Percentiles rank a stretch among this genome's conserved stretches.
These are phyloP conservation scores for Microdon myrmicae DNA, from an alignment of 2,888 invertebrate genomes.

Conservation along the genomic window DNA sequence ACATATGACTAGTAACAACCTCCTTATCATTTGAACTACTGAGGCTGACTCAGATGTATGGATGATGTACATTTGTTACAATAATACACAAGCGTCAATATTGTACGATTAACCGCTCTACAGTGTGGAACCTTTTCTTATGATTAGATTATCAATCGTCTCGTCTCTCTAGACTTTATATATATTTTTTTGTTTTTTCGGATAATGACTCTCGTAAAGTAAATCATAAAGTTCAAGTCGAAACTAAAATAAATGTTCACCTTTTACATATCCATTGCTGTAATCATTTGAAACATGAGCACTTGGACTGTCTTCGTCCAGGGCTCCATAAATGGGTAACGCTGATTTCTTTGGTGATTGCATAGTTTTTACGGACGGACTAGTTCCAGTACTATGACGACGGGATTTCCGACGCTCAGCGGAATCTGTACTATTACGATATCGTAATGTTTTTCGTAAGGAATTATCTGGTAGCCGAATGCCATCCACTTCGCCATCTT, in stretches of 20 bases:
- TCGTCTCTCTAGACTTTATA: too few relatives aligned
- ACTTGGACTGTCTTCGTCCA: conserved; percentile 69
- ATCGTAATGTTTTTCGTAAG: conserved; percentile 78
- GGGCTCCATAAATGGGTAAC: conserved; percentile 59
- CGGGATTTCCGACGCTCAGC: conserved; percentile 82
- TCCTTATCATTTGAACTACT: too few relatives aligned
- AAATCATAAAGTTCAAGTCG: too few relatives aligned
- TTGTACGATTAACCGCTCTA: too few relatives aligned
- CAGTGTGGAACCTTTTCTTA: too few relatives aligned
- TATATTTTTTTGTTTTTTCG: too few relatives aligned
- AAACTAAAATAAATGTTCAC: conserved; percentile 3
- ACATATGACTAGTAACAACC: too few relatives aligned
- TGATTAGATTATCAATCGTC: too few relatives aligned
- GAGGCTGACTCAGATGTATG: too few relatives aligned
- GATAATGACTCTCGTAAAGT: too few relatives aligned
- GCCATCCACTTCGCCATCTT: conserved; percentile 70
- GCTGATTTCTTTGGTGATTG: conserved; percentile 61
- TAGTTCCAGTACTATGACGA: conserved; percentile 77
- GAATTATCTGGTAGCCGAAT: conserved; percentile 75
- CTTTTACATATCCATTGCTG: conserved; percentile 56
- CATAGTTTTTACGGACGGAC: conserved; percentile 67
- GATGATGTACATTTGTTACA: too few relatives aligned
- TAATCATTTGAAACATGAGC: conserved; percentile 68
- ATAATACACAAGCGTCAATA: too few relatives aligned
- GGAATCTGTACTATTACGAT: conserved; percentile 72